A percentile compares a stretch with the other conserved stretches of the same genome.
phyloP scores from a whole-genome alignment of 1,140 invertebrate species.

The Radopholus similis region DNA sequence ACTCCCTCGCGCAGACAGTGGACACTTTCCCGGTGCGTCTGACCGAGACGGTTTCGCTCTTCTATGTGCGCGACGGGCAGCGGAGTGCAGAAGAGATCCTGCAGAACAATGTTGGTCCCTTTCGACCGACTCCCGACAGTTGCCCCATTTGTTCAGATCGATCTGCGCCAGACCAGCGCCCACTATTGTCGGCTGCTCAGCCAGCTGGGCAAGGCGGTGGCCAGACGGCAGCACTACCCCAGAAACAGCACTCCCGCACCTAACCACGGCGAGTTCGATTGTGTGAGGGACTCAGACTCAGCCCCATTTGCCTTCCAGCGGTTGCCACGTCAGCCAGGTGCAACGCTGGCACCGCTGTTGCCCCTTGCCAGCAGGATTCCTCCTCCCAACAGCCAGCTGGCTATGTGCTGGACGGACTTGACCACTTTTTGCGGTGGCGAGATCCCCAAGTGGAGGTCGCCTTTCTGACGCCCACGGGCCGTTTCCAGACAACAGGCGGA shows the following conservation, averaged over 20 bases:
- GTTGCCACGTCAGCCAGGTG: constrained; percentile 3
- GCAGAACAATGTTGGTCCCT: constrained; percentile 71
- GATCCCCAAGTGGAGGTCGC: constrained; percentile 52
- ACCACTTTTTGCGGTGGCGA: constrained; percentile 46
- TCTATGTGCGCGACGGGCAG: constrained; percentile 85
- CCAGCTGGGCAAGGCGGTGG: constrained; percentile 52
- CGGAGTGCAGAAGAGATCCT: constrained; percentile 74
- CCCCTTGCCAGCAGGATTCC: neutral
- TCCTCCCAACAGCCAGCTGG: constrained; percentile 18
- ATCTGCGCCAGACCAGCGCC: constrained; percentile 46
- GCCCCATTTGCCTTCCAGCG: neutral
- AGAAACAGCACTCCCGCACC: neutral
- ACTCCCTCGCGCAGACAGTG: constrained; percentile 45
- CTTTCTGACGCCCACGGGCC: constrained; percentile 52
- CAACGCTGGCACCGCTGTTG: neutral
- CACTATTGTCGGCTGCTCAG: constrained; percentile 50
- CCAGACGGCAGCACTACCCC: constrained; percentile 42
- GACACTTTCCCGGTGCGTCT: constrained; percentile 63
- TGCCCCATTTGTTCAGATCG: constrained; percentile 11
- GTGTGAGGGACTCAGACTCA: neutral
- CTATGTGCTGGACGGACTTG: constrained; percentile 50
- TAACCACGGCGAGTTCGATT: neutral
- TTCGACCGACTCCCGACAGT: neutral
- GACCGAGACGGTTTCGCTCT: constrained; percentile 86
- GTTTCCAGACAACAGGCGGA: too few relatives aligned